These are phyloP conservation scores for Syrista parreyssii DNA, from an alignment of 2,888 invertebrate species.

Conservation along the genomic window DNA sequence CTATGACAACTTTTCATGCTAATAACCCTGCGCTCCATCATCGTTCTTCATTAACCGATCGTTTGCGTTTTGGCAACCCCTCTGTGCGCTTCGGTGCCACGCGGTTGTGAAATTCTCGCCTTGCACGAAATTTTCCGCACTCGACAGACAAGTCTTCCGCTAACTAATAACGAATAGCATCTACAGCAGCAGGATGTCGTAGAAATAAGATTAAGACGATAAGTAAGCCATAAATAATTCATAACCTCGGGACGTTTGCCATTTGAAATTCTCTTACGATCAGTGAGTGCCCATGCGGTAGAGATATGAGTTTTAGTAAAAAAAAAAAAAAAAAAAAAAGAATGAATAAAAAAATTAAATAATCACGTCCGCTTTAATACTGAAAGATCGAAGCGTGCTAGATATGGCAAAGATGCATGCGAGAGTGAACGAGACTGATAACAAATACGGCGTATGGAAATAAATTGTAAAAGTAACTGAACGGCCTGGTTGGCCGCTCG, in stretches of 20 bases:
- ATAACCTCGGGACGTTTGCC: background rate
- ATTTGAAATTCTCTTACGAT: background rate
- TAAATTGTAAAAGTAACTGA: conserved; percentile 32
- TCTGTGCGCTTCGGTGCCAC: no score
- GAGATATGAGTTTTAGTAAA: background rate
- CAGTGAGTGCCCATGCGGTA: background rate
- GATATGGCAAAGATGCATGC: conserved; percentile 1
- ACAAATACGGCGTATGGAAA: conserved; percentile 25
- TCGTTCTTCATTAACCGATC: background rate
- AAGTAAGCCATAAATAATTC: background rate
- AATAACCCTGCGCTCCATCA: background rate
- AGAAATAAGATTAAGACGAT: background rate
- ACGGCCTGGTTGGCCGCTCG: conserved; percentile 27
- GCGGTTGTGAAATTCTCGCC: background rate
- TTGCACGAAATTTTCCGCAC: background rate
- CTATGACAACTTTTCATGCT: background rate
- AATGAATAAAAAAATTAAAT: no score
- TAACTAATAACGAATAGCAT: background rate
- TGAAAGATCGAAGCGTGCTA: background rate
- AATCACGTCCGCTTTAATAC: no score
- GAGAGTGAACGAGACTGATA: conserved; percentile 24
- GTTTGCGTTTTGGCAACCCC: background rate
- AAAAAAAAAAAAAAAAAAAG: no score
- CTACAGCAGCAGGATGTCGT: background rate
- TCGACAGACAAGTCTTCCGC: background rate